Percentiles rank a stretch among this genome's conserved stretches.
phyloP scores from a whole-genome alignment of 2,797 vertebrate species.

The Muraenolepis orangiensis region DNA sequence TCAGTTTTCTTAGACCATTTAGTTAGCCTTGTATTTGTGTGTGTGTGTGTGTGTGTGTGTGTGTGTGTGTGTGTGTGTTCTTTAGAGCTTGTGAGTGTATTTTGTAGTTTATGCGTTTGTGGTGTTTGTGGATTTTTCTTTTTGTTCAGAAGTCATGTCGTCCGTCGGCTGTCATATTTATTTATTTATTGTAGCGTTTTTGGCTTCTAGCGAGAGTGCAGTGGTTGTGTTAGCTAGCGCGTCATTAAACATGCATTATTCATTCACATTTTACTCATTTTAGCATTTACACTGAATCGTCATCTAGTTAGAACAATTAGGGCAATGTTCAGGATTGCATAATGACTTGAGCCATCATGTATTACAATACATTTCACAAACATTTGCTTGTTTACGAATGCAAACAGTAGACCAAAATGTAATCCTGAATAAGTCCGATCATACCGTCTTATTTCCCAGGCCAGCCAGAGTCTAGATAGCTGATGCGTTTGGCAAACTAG shows the following conservation, averaged over 20 bases:
- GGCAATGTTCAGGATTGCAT: conserved; percentile 36
- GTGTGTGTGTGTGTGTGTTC: conserved; percentile 14
- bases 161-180: background rate
- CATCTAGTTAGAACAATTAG: background rate
- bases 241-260: background rate
- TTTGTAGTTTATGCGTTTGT: conserved; percentile 12
- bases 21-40: conserved; percentile 25
- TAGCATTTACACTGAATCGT: conserved; percentile 25
- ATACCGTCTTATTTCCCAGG: conserved; percentile 14
- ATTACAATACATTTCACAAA: background rate
- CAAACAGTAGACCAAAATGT: conserved; percentile 27
- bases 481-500: conserved; percentile 21
- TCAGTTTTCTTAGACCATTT: background rate
- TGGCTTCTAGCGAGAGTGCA: conserved; percentile 35
- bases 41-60: too few relatives aligned
- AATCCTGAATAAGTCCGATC: conserved; percentile 44
- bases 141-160: conserved; percentile 8
- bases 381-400: background rate
- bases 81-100: background rate
- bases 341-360: background rate
- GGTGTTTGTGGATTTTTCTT: background rate
- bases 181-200: too few relatives aligned
- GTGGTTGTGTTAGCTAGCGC: conserved; percentile 43
- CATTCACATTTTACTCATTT: conserved; percentile 12
- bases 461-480: conserved; percentile 28